Conservation (phyloP, 2,888 invertebrate species). For the Cryptus viduatorius region DNA sequence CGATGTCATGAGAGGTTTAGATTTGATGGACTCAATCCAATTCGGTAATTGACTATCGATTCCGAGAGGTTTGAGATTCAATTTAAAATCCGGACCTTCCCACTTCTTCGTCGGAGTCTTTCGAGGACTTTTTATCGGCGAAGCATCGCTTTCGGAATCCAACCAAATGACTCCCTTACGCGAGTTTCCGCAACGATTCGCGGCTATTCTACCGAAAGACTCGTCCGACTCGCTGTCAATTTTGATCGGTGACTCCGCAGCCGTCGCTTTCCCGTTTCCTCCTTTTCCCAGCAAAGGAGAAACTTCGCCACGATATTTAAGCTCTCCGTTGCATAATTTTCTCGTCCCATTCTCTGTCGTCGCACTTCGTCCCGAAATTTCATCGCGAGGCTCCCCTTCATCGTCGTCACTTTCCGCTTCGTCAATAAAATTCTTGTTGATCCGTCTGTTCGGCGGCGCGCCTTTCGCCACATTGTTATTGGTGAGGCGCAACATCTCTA, state of each 20-base stretch:
- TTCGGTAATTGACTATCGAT: conserved; percentile 75
- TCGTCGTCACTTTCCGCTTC: conserved; percentile 73
- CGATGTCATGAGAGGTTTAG: conserved; percentile 75
- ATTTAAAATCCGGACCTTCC: conserved; percentile 78
- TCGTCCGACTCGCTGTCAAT: conserved; percentile 53
- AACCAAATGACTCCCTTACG: conserved; percentile 20
- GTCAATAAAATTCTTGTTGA: conserved; percentile 48
- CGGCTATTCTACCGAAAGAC: conserved; percentile 3
- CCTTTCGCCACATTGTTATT: conserved; percentile 15
- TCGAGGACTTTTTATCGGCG: conserved; percentile 61
- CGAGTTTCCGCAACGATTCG: not conserved
- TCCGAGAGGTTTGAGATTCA: conserved; percentile 79
- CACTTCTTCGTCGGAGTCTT: conserved; percentile 67
- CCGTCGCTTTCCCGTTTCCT: conserved; percentile 2
- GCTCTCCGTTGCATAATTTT: not conserved
- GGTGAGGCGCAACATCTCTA: not conserved
- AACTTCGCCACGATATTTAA: not conserved
- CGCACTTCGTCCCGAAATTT: not conserved
- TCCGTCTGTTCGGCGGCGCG: conserved; percentile 36
- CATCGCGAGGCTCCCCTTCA: conserved; percentile 3
- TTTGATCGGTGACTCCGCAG: conserved; percentile 30
- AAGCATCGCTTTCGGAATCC: conserved; percentile 53
- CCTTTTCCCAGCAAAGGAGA: conserved; percentile 4
- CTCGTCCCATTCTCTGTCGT: not conserved
- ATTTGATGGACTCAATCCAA: conserved; percentile 78